These are phyloP conservation scores for Orchestia grillus DNA, from an alignment of 1,140 invertebrate species.

Conservation along the genomic window DNA sequence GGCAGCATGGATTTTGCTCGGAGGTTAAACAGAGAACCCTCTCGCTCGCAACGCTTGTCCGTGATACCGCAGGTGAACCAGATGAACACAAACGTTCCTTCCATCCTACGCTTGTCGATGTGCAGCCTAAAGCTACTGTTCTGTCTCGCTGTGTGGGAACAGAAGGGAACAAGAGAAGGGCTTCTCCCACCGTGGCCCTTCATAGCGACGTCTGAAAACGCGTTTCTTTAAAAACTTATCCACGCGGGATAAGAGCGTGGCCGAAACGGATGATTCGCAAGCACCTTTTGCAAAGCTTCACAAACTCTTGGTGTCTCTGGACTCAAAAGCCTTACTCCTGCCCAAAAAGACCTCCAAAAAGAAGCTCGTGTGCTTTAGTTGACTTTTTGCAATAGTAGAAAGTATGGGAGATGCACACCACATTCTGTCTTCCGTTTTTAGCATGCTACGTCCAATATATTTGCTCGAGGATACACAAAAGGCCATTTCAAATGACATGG, in stretches of 20 bases:
- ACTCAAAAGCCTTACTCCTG: neutral
- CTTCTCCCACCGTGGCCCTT: conserved; percentile 48
- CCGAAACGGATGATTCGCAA: neutral
- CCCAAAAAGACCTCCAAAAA: neutral
- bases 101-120: conserved; percentile 53
- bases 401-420: neutral
- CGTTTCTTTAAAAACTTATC: neutral
- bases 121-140: conserved; percentile 45
- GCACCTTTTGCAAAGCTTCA: neutral
- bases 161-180: conserved; percentile 41
- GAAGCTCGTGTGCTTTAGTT: neutral
- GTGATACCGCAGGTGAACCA: neutral
- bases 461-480: conserved; percentile 23
- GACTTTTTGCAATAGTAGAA: neutral
- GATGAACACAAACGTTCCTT: neutral
- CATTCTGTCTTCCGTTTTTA: neutral
- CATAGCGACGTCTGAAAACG: conserved; percentile 17
- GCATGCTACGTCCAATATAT: neutral
- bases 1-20: neutral
- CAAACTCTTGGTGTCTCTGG: neutral
- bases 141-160: conserved; percentile 18
- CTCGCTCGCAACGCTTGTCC: neutral
- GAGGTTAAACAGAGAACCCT: neutral
- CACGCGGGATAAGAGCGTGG: neutral
- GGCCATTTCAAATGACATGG: neutral